phyloP scores from a whole-genome alignment of 2,797 vertebrate species.

The Microhierax caerulescens region DNA sequence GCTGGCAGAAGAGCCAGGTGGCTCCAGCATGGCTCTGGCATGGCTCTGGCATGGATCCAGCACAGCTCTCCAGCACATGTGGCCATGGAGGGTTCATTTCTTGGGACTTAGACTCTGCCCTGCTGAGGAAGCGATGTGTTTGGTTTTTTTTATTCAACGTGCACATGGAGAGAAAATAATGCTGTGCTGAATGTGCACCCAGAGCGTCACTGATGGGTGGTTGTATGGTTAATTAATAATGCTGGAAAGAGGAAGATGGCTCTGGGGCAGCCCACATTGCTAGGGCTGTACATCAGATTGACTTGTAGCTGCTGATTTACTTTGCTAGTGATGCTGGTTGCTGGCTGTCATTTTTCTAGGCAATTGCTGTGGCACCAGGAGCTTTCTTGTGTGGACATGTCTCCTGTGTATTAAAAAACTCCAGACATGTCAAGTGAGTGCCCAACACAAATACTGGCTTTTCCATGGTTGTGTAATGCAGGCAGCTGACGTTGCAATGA shows the following conservation, averaged over 20 bases:
- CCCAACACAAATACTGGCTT: not conserved
- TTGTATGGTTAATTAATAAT: not conserved
- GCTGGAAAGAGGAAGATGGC: not conserved
- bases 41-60: not conserved
- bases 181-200: not conserved
- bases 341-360: not conserved
- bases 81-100: not conserved
- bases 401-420: not conserved
- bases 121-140: not conserved
- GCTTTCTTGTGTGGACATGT: not conserved
- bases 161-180: not conserved
- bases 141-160: not conserved
- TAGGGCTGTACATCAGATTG: not conserved
- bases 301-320: not conserved
- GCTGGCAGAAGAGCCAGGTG: not conserved
- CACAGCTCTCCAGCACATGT: not conserved
- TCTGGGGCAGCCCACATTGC: not conserved
- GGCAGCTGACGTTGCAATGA: accelerated
- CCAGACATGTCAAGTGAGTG: not conserved
- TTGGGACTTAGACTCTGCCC: not conserved
- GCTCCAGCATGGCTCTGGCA: not conserved
- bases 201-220: not conserved
- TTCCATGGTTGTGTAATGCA: not conserved
- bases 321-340: not conserved
- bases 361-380: not conserved